Percentiles rank a stretch among this genome's conserved stretches.
These are phyloP conservation scores for Meandrina meandrites DNA, from an alignment of 92 coral and sea anemone species.

Conservation along the genomic window DNA sequence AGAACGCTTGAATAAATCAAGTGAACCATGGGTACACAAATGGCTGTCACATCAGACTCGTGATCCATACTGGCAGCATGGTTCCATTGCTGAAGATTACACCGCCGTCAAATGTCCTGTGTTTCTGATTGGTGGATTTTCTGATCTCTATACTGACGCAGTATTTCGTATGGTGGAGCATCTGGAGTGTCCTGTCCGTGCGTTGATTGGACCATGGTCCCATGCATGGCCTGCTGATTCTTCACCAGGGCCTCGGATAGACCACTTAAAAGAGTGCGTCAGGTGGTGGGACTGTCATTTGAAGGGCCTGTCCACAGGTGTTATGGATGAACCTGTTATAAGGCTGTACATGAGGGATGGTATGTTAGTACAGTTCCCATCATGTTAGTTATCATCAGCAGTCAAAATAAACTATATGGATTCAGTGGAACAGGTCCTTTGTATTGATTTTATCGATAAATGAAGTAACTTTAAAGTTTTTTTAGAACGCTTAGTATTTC, in stretches of 20 bases:
- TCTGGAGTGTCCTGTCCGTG: constrained; percentile 59
- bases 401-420: too few species aligned
- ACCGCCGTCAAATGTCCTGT: constrained; percentile 64
- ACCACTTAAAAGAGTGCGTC: constrained; percentile 64
- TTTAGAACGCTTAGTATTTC: too few species aligned
- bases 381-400: neutral
- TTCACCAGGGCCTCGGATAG: constrained; percentile 73
- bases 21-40: constrained; percentile 70
- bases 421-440: neutral
- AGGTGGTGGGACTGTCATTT: constrained; percentile 84
- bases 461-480: too few species aligned
- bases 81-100: constrained; percentile 72
- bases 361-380: constrained; percentile 12
- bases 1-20: constrained; percentile 54
- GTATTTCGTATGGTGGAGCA: constrained; percentile 76
- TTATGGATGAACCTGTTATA: constrained; percentile 68
- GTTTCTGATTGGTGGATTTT: constrained; percentile 78
- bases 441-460: neutral
- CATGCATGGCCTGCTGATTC: constrained; percentile 67
- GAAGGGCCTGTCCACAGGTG: constrained; percentile 63
- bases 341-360: constrained; percentile 69
- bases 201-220: constrained; percentile 80
- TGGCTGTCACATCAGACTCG: constrained; percentile 80
- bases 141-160: constrained; percentile 66
- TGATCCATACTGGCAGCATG: constrained; percentile 85